Evolutionary conservation across 1,140 invertebrate genomes (phyloP).

Genomic region (Temnothorax curvispinosus): DNA sequence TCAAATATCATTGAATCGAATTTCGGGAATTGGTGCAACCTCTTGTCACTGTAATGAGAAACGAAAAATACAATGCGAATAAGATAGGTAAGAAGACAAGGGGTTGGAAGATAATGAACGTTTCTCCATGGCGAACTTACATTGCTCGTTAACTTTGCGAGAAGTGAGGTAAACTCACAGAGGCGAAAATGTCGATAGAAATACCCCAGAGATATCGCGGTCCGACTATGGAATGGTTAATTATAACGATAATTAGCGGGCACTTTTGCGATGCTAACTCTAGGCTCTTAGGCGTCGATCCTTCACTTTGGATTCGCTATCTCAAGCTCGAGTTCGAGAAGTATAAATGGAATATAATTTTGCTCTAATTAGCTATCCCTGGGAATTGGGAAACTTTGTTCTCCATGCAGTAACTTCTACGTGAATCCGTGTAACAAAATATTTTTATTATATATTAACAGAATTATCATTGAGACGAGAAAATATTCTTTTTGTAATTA

Average conservation of each 20-base stretch:
- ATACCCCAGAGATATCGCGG: constrained; percentile 63
- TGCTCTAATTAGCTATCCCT: constrained; percentile 30
- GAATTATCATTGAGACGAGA: background rate
- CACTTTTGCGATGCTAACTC: constrained; percentile 47
- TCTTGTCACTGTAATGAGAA: background rate
- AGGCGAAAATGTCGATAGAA: constrained; percentile 67
- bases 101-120: background rate
- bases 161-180: constrained; percentile 47
- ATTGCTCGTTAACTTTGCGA: constrained; percentile 26
- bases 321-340: constrained; percentile 51
- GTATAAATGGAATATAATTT: constrained; percentile 62
- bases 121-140: constrained; percentile 51
- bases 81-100: background rate
- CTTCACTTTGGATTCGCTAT: constrained; percentile 44
- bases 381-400: constrained; percentile 47
- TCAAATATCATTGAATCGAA: background rate
- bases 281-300: constrained; percentile 33
- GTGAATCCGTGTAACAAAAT: constrained; percentile 16
- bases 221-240: constrained; percentile 63
- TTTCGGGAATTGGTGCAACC: background rate
- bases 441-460: constrained; percentile 36
- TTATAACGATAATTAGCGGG: constrained; percentile 69
- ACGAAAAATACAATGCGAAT: constrained; percentile 7
- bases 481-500: background rate
- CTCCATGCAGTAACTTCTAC: background rate